Base-by-base conservation (phyloP, 2,797 vertebrate species). In the Dipus sagitta region DNA sequence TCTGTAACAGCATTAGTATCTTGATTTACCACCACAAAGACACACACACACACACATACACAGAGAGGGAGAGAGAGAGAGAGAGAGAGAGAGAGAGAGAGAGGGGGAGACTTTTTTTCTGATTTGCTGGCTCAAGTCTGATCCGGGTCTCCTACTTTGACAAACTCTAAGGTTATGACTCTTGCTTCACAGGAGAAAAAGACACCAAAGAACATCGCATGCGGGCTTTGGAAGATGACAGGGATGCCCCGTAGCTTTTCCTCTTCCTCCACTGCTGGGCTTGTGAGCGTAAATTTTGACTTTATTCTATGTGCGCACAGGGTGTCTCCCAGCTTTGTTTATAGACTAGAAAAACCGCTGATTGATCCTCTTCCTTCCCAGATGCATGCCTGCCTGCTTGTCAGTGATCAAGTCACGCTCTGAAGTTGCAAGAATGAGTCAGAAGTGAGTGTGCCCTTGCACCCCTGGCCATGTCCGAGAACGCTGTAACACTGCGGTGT, bases 101-200 rank as follows among this genome's bases (percentile, higher is more conserved):
- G n/a, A n/a, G n/a, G n/a, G n/a, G n/a, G n/a, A n/a, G 34, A 15
- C 2, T 74, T 77, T 67, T 76, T 67, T 1, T 78, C 34, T 38
- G 58, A 30, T 70, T 67, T 64, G 10, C 32, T 71, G 21, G 42
- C 10, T 93, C 38, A 34, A 7, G 26, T 85, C 14, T 17, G 6
- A 38, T 81, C 42, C 32, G 62, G 23, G 75, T 52, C 65, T 82
- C 67, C 72, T 47, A 23, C 32, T 75, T 90, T 68, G 58, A 88
- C 80, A 65, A 38, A 52, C 23, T 23, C 23, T 10, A 90, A n/a
- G 77, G 83, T 92, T 90, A 75, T 68, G 82, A 65, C 18, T 23
- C 6, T 88, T 88, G 47, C 74, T 91, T 74, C 34, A n/a, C 72
- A 52, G 32, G 28, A 80, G 72, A n/a, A 74, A 77, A 88, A 20